These are phyloP conservation scores for Delia radicum DNA, from an alignment of 1,140 invertebrate genomes.

Conservation along the genomic window DNA sequence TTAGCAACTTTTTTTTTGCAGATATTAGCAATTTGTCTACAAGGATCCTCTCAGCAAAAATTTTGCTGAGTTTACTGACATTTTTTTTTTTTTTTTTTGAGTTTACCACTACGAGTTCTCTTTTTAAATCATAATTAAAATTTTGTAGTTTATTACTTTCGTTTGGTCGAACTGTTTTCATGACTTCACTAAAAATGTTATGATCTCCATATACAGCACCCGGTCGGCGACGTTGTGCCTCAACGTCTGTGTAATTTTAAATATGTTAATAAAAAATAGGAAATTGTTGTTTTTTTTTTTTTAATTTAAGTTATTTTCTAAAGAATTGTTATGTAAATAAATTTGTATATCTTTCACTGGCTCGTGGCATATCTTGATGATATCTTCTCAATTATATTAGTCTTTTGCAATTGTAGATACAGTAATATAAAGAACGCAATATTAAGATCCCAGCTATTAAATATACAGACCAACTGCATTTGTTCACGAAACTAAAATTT, in stretches of 20 bases:
- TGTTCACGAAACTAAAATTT: constrained; percentile 37
- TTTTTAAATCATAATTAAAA: not conserved
- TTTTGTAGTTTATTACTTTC: not conserved
- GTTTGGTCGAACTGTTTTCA: constrained; percentile 46
- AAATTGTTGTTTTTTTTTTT: no score
- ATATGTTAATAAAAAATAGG: no score
- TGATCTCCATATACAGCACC: constrained; percentile 47
- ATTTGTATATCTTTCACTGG: constrained; percentile 38
- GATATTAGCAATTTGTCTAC: no score
- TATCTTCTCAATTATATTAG: constrained; percentile 36
- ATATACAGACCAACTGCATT: constrained; percentile 48
- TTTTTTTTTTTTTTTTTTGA: no score
- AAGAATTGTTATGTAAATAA: not conserved
- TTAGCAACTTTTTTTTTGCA: no score
- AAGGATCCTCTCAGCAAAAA: no score
- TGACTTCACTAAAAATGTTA: constrained; percentile 48
- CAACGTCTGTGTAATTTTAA: constrained; percentile 31
- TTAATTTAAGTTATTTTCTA: not conserved
- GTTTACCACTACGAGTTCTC: constrained; percentile 24
- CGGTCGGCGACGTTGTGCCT: constrained; percentile 45
- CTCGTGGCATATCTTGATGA: constrained; percentile 40
- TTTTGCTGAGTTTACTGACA: no score
- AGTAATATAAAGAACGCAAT: constrained; percentile 38
- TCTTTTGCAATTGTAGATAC: constrained; percentile 41
- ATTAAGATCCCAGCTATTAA: constrained; percentile 37